Conservation (phyloP, 1,140 invertebrate genomes). For the Chrysopa pallens region DNA sequence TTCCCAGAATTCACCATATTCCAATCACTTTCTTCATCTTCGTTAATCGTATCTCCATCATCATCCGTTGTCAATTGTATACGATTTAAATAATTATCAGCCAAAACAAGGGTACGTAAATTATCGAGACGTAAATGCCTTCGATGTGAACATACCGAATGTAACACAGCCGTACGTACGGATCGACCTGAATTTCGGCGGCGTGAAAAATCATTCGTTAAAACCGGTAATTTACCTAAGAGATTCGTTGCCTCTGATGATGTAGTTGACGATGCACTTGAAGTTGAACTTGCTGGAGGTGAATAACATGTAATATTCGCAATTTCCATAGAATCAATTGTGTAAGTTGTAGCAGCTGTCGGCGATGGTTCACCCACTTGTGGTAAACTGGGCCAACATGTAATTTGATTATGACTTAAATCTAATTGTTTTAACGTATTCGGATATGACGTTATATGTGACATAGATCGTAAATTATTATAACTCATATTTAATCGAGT, state of each 20-base stretch:
- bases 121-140: conserved; percentile 65
- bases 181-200: conserved; percentile 29
- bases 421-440: conserved; percentile 77
- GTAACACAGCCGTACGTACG: conserved; percentile 52
- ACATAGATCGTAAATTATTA: conserved; percentile 72
- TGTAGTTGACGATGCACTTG: too few species aligned
- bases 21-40: conserved; percentile 37
- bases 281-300: conserved; percentile 5
- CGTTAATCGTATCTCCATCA: conserved; percentile 25
- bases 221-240: conserved; percentile 22
- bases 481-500: conserved; percentile 79
- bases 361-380: conserved; percentile 28
- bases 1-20: conserved; percentile 28
- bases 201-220: conserved; percentile 7
- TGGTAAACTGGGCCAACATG: conserved; percentile 68
- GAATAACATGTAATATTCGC: conserved; percentile 43
- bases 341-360: conserved; percentile 5
- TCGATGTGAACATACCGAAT: conserved; percentile 65
- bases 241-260: too few species aligned
- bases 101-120: conserved; percentile 61
- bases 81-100: conserved; percentile 64
- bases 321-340: conserved; percentile 37
- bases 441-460: conserved; percentile 79
- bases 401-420: conserved; percentile 82
- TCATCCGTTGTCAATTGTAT: conserved; percentile 67